These are phyloP conservation scores for Nilaparvata lugens DNA, from an alignment of 1,140 invertebrate genomes.

Conservation along the genomic window DNA sequence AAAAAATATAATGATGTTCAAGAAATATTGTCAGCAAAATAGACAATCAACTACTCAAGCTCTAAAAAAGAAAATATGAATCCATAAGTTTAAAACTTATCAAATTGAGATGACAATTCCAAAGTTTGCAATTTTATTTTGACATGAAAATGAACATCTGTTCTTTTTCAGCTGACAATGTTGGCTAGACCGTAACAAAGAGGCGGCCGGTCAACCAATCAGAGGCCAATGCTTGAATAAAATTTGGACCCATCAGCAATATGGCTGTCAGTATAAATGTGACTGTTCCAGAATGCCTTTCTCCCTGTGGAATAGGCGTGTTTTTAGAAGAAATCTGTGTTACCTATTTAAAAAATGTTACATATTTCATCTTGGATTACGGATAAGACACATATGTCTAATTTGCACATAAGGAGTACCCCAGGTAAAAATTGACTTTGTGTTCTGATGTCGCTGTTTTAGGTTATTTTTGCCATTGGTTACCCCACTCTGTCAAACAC, in stretches of 20 bases:
- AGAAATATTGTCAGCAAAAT: no score
- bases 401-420: background rate
- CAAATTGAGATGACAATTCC: no score
- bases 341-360: conserved; percentile 10
- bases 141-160: no score
- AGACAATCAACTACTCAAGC: no score
- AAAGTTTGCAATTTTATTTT: no score
- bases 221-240: conserved; percentile 29
- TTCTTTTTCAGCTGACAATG: no score
- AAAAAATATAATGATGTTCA: no score
- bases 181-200: no score
- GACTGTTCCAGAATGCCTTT: conserved; percentile 67
- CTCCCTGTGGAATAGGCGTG: conserved; percentile 48
- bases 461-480: background rate
- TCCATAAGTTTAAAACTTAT: no score
- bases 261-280: conserved; percentile 86
- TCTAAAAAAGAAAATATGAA: no score
- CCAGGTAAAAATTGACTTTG: background rate
- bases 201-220: conserved; percentile 15
- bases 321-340: conserved; percentile 3
- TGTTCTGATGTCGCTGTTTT: background rate
- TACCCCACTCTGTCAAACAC: background rate
- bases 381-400: conserved; percentile 3
- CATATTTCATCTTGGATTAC: conserved; percentile 9
- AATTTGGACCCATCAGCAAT: conserved; percentile 67